Evolutionary conservation across 2,888 invertebrate genomes (phyloP), one percentile per base, ranked within the genome.

Genomic region (Papilio gigon): DNA sequence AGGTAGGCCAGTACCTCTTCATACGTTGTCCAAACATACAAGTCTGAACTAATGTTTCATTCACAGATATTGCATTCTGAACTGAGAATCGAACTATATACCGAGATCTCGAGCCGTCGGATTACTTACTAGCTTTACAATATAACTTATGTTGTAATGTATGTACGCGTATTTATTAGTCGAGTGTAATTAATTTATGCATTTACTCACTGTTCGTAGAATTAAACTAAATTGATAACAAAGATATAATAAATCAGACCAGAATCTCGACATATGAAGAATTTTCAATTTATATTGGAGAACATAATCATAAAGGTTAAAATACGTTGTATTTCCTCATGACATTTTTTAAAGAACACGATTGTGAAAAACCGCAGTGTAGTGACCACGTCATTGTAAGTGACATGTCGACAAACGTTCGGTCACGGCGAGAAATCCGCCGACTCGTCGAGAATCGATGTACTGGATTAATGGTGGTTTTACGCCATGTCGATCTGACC

Each of bases 401-500:
- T 65, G 62, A 70, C 67, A 58, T 67, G 37, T 65, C 63, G 65
- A 59, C 63, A 67, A 56, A 69, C 62, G 37, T 17, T 37, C 22
- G 65, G 22, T 59, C 61, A 61, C 14, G 64, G 61, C 61, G 64
- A 68, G 72, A 72, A 72, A 71, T 71, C 60, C 50, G 62, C 33
- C 50, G 64, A 69, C 65, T 60, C 42, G 65, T 30, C 63, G 75
- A 72, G 76, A 78, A 79, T 74, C 71, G 73, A 74, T 76, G 77
- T 75, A 77, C 70, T 71, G 76, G 78, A 82, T 81, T 80, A 82
- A 84, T 84, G 78, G 76, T 71, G 69, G 70, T 78, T 80, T 82
- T 83, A 83, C 84, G 81, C 74, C 79, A 82, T 83, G 80, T 50
- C 22, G 22, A 30, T 25, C 17, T 33, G 65, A 61, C 65, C 44